Conservation (phyloP, 2,113 vertebrate species). For the Colistium nudipinnis region DNA sequence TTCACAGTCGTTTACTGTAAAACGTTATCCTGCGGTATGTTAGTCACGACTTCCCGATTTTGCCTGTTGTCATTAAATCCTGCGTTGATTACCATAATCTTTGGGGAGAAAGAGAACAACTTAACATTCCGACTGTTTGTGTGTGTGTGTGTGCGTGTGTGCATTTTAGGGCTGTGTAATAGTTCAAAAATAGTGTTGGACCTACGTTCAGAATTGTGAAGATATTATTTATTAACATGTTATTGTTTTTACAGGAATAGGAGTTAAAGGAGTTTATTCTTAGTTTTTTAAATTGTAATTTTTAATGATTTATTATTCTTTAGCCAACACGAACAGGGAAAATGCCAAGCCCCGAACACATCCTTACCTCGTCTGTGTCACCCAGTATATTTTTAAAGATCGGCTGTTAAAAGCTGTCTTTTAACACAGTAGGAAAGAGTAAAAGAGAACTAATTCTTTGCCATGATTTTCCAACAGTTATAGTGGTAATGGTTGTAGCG, state of each 20-base stretch:
- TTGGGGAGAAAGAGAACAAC: conserved; percentile 13
- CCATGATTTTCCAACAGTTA: too few relatives aligned
- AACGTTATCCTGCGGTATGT: conserved; percentile 58
- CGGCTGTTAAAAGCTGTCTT: too few relatives aligned
- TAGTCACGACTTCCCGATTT: conserved; percentile 68
- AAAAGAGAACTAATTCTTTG: too few relatives aligned
- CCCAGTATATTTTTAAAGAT: too few relatives aligned
- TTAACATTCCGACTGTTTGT: not conserved
- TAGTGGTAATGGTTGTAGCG: too few relatives aligned
- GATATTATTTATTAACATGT: conserved; percentile 3
- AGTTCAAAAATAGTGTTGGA: not conserved
- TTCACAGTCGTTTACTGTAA: conserved; percentile 47
- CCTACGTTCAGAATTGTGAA: not conserved
- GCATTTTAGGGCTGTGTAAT: not conserved
- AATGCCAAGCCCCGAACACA: too few relatives aligned
- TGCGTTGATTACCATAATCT: conserved; percentile 22
- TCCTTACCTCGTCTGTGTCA: too few relatives aligned
- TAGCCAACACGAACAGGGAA: too few relatives aligned
- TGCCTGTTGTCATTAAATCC: conserved; percentile 44
- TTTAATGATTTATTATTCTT: too few relatives aligned
- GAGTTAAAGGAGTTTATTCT: too few relatives aligned
- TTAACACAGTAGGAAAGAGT: too few relatives aligned
- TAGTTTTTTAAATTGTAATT: too few relatives aligned
- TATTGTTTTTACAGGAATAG: not conserved
- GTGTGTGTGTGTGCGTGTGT: not conserved